Percentiles rank a stretch among this genome's conserved stretches.
Conservation (phyloP, 2,888 invertebrate species). For the Diloba caeruleocephala region DNA sequence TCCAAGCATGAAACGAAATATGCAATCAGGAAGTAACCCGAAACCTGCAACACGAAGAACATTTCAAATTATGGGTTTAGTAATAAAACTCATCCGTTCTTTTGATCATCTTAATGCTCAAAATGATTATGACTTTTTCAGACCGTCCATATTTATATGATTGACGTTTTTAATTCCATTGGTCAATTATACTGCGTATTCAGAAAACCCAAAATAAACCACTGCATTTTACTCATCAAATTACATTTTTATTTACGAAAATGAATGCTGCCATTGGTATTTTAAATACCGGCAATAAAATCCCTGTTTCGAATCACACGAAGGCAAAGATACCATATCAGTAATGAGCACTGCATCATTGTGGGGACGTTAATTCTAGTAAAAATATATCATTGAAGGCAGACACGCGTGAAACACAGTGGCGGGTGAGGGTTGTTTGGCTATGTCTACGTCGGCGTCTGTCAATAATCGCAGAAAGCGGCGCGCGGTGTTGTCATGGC, state of each 20-base stretch:
- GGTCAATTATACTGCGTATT: constrained; percentile 1
- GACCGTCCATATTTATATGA: constrained; percentile 8
- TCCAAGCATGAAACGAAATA: constrained; percentile 43
- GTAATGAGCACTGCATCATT: constrained; percentile 76
- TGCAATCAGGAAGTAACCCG: constrained; percentile 72
- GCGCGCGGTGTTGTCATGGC: constrained; percentile 85
- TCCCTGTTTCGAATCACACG: constrained; percentile 64
- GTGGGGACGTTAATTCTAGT: constrained; percentile 72
- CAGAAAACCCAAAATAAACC: constrained; percentile 8
- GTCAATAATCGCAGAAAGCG: constrained; percentile 82
- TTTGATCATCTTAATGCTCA: constrained; percentile 66
- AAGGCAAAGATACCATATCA: constrained; percentile 77
- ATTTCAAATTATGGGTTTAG: constrained; percentile 67
- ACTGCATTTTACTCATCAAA: constrained; percentile 13
- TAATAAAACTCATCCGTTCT: constrained; percentile 73
- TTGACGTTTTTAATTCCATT: constrained; percentile 14
- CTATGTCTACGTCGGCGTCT: constrained; percentile 74
- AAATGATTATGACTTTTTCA: constrained; percentile 22
- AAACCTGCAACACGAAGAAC: constrained; percentile 61
- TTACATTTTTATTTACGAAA: constrained; percentile 15
- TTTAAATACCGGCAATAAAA: constrained; percentile 61
- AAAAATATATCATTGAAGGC: constrained; percentile 79
- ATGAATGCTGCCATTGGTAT: constrained; percentile 50
- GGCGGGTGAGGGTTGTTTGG: constrained; percentile 54
- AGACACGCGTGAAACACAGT: constrained; percentile 60